Percentiles rank a stretch among this genome's conserved stretches.
These are phyloP conservation scores for Takifugu rubripes DNA, from an alignment of 2,797 vertebrate species.

Conservation along the genomic window DNA sequence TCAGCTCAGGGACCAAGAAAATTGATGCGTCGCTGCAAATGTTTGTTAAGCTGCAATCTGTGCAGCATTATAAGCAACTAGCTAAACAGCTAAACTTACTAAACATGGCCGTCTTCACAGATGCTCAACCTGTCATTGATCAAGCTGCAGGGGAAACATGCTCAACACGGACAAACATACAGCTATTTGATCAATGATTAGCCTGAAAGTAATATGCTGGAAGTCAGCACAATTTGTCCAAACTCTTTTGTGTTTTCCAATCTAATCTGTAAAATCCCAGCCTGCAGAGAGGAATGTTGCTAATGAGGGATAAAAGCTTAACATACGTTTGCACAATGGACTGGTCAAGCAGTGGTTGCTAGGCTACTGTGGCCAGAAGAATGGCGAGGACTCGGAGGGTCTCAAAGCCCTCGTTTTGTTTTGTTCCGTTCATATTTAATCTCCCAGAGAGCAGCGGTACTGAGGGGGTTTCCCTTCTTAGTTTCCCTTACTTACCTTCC, in stretches of 20 bases:
- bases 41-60: slow-evolving; percentile 17
- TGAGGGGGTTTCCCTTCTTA: slow-evolving; percentile 72
- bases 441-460: slow-evolving; percentile 74
- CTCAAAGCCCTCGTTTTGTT: slow-evolving; percentile 82
- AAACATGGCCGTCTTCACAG: slow-evolving; percentile 9
- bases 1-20: slow-evolving; percentile 14
- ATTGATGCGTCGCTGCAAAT: background rate
- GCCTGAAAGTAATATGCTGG: slow-evolving; percentile 77
- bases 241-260: slow-evolving; percentile 76
- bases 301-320: slow-evolving; percentile 81
- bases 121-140: slow-evolving; percentile 52
- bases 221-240: slow-evolving; percentile 80
- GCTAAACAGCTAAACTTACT: slow-evolving; percentile 7
- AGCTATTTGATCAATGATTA: slow-evolving; percentile 75
- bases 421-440: slow-evolving; percentile 83
- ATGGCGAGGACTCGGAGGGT: slow-evolving; percentile 74
- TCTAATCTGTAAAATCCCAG: slow-evolving; percentile 85
- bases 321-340: slow-evolving; percentile 79
- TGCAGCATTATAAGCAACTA: slow-evolving; percentile 1
- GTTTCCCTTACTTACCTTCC: slow-evolving; percentile 50
- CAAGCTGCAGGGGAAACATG: slow-evolving; percentile 55
- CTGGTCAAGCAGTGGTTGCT: slow-evolving; percentile 82
- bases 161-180: slow-evolving; percentile 57
- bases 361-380: slow-evolving; percentile 81
- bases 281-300: slow-evolving; percentile 76